Evolutionary conservation across 1,140 invertebrate species (phyloP).

Genomic region (Pachypeltis micranthus): DNA sequence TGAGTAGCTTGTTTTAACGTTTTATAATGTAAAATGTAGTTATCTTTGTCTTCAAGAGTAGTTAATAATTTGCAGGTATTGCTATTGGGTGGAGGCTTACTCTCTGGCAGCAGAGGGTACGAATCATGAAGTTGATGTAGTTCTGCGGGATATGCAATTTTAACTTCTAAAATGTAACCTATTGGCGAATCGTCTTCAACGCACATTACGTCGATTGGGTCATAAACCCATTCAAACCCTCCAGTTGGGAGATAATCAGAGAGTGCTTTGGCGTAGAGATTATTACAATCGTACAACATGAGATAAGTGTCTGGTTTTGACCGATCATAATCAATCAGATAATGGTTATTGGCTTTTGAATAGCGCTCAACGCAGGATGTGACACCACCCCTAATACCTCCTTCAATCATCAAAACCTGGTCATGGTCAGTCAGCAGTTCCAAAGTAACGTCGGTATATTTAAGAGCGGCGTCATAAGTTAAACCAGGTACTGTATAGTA

Average conservation of each 20-base stretch:
- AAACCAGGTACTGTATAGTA: constrained; percentile 34
- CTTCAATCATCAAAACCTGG: constrained; percentile 35
- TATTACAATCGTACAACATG: constrained; percentile 41
- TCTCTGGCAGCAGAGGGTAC: background rate
- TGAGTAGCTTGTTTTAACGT: constrained; percentile 5
- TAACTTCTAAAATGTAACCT: background rate
- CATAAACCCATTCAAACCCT: background rate
- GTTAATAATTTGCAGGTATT: background rate
- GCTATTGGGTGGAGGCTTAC: no score
- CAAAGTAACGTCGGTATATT: constrained; percentile 35
- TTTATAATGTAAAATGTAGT: background rate
- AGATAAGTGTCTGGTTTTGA: constrained; percentile 32
- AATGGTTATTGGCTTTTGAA: constrained; percentile 38
- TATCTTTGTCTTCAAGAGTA: background rate
- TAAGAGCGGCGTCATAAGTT: constrained; percentile 11
- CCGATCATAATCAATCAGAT: constrained; percentile 35
- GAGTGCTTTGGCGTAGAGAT: constrained; percentile 43
- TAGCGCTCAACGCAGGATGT: constrained; percentile 32
- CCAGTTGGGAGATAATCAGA: constrained; percentile 34
- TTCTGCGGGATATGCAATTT: background rate
- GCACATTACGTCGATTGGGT: background rate
- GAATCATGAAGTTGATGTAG: background rate
- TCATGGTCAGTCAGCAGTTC: constrained; percentile 38
- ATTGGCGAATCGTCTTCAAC: background rate
- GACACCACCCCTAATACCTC: constrained; percentile 27